Base-by-base conservation (phyloP, 2,797 vertebrate genomes). In the Pygocentrus nattereri region DNA sequence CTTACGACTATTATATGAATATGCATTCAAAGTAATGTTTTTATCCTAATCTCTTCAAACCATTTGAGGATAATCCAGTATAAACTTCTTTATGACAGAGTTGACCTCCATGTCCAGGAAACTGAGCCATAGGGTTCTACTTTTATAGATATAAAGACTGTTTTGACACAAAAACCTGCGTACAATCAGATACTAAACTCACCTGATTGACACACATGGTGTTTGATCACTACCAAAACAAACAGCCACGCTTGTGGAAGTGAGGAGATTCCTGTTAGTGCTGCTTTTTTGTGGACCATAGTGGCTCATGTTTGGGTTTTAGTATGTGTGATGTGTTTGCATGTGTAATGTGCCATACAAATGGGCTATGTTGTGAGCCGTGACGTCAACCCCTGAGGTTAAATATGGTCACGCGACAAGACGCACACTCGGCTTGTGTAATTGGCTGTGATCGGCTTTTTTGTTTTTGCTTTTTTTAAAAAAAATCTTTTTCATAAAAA, bases 241-340 rank as follows among this genome's bases (percentile, higher is more conserved):
- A 79, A 82, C 68, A 67, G 50, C 52, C 41, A 25, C 2, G 25
- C 15, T 80, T 25, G 68, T 21, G 23, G 23, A 71, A 19, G 64
- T 18, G 19, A 78, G 72, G 79, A 76, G 64, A 15, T 69, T 69
- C 73, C 79, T 56, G 65, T 69, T 69, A 74, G 69, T 50, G 13
- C 34, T 52, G 61, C 62, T 50, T 83, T 30, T 79, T 74, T n/a
- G 49, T 80, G 70, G 76, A 70, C 49, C 49, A 54, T 74, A 31
- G 54, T 49, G 50, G n/a, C 27, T 54, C 59, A 44, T 82, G 79
- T 86, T 86, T 79, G 76, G 85, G 82, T 86, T 83, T 44, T 23
- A 54, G 67, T 18, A 56, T 23, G 21, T 50, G 49, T 79, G 82
- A 76, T 84, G 50, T 86, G 85, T 86, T 86, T 86, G 79, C 62